phyloP scores from a whole-genome alignment of 2,113 vertebrate species.

The Percopsis transmontana region DNA sequence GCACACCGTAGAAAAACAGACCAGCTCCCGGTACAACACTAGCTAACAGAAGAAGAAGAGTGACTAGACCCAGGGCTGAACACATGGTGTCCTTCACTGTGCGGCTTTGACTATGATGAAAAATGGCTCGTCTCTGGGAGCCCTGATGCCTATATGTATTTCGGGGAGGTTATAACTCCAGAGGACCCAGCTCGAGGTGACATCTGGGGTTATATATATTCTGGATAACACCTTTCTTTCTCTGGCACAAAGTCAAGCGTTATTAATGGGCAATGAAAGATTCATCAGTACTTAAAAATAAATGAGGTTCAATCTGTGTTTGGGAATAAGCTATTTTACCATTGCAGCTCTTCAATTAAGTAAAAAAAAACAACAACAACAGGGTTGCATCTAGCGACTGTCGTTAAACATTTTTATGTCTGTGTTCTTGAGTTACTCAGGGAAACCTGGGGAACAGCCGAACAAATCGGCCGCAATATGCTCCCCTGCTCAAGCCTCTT shows the following conservation, averaged over 20 bases:
- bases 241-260: slow-evolving; percentile 55
- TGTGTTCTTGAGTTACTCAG: slow-evolving; percentile 36
- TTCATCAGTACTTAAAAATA: slow-evolving; percentile 73
- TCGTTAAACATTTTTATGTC: slow-evolving; percentile 48
- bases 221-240: slow-evolving; percentile 56
- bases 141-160: slow-evolving; percentile 34
- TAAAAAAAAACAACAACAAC: slow-evolving; percentile 22
- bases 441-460: slow-evolving; percentile 24
- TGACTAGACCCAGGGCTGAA: slow-evolving; percentile 1
- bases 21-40: slow-evolving; percentile 24
- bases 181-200: slow-evolving; percentile 38
- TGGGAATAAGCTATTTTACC: slow-evolving; percentile 52
- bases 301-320: slow-evolving; percentile 66
- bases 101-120: slow-evolving; percentile 27
- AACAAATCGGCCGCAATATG: neutral
- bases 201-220: slow-evolving; percentile 56
- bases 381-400: slow-evolving; percentile 31
- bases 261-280: slow-evolving; percentile 77
- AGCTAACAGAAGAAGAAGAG: slow-evolving; percentile 5
- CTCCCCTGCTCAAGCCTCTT: neutral
- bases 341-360: slow-evolving; percentile 57
- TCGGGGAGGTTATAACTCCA: slow-evolving; percentile 50
- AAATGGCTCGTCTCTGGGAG: slow-evolving; percentile 15
- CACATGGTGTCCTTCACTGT: slow-evolving; percentile 24
- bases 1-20: slow-evolving; percentile 21